Percentiles rank a stretch among this genome's conserved stretches.
These are phyloP conservation scores for Atopsyche davidsoni DNA, from an alignment of 1,140 invertebrate genomes.

Conservation along the genomic window DNA sequence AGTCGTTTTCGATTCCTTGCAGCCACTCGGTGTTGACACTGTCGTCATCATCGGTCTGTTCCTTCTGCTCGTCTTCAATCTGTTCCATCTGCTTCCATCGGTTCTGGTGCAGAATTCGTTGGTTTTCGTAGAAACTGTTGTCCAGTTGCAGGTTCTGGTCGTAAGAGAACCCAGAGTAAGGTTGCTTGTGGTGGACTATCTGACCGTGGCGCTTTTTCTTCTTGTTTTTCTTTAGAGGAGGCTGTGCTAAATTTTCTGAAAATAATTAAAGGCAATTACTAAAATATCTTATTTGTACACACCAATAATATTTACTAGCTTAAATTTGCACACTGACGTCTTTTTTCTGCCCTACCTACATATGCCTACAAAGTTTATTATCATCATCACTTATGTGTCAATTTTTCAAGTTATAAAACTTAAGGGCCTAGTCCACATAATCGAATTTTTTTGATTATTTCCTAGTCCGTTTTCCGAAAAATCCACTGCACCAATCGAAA, in stretches of 20 bases:
- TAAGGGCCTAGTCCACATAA: too few relatives aligned
- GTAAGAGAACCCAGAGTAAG: slow-evolving; percentile 18
- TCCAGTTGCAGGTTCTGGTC: slow-evolving; percentile 20
- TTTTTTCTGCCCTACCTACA: too few relatives aligned
- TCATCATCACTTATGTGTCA: too few relatives aligned
- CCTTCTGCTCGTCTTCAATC: slow-evolving; percentile 4
- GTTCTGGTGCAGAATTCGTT: slow-evolving; percentile 28
- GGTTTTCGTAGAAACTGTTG: slow-evolving; percentile 23
- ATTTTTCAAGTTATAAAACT: too few relatives aligned
- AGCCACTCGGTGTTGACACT: slow-evolving; percentile 5
- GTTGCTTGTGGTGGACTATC: slow-evolving; percentile 26
- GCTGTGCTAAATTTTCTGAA: not conserved
- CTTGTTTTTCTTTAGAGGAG: slow-evolving; percentile 1
- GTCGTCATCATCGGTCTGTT: slow-evolving; percentile 5
- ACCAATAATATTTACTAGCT: too few relatives aligned
- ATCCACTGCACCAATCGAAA: too few relatives aligned
- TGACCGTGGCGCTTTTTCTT: slow-evolving; percentile 27
- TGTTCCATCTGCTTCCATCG: slow-evolving; percentile 15
- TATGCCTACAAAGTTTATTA: too few relatives aligned
- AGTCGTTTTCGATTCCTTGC: not conserved
- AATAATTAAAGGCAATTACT: too few relatives aligned
- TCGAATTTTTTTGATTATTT: too few relatives aligned
- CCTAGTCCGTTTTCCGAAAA: too few relatives aligned
- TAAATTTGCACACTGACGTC: too few relatives aligned
- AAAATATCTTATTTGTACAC: too few relatives aligned